Base-by-base conservation (phyloP, 2,888 invertebrate species). In the Pherbina coryleti region DNA sequence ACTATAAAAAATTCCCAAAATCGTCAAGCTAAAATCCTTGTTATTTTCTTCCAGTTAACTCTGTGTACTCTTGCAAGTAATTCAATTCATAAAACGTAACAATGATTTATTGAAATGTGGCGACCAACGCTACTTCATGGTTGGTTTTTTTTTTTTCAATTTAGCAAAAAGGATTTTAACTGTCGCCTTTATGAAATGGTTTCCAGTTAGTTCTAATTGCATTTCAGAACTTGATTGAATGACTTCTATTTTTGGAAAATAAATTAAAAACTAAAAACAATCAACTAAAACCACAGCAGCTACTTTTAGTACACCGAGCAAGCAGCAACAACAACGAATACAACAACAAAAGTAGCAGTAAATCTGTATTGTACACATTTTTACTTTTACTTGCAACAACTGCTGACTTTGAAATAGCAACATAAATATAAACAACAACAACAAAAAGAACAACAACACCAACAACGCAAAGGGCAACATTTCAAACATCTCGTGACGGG, bases 231-330 rank as follows among this genome's bases (percentile, higher is more conserved):
- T 67, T 67, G 67, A 67, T 67, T n/a, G 67, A 67, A 34, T 19
- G 5, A 19, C 37, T 67, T 67, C 44, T 67, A 67, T 67, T 67
- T 67, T 67, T 67, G 67, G 67, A 37, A n/a, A 67, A 60, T 60
- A 28, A 28, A n/a, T n/a, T 25, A 60, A 60, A 11, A 60, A 19
- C 8, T 14, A 60, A 60, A 60, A 14, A 57, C 22, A 9, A 57
- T 19, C 57, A 19, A 25, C n/a, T 2, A 9, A 19, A 60, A 60
- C 57, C 57, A 60, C 57, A 60, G 44, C 44, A 44, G 44, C 44
- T 44, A 25, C 22, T 28, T 60, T 28, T 60, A 19, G 9, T 25
- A 44, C 44, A 44, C 2, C 44, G 44, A 44, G 57, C 57, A 60
- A 22, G 9, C 25, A 60, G 28, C 57, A 60, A 25, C 57, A 57